Base-by-base conservation (phyloP, 2,888 invertebrate genomes). In the Hololepta plana region DNA sequence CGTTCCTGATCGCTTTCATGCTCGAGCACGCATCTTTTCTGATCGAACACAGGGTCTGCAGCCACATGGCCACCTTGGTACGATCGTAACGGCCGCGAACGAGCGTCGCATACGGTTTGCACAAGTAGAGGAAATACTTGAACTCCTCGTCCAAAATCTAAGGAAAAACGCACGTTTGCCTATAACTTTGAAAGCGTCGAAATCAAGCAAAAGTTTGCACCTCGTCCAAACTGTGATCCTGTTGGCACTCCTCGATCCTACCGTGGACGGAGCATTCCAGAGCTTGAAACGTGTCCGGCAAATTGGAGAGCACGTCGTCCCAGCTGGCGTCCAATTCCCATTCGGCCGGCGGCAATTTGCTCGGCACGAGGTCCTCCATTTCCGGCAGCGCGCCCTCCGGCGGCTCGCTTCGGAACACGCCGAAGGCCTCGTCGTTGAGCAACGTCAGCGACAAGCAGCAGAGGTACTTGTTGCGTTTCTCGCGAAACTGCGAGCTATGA, bases 1-100 rank as follows among this genome's bases (percentile, higher is more conserved):
- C 63, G 37, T 65, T 64, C 10, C 64, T 45, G n/a, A 63, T 49
- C 2, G 55, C 58, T 36, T 59, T 59, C 57, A 62, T 59, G 19
- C 51, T 49, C 1, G 55, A 50, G 37, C 64, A 63, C 2, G 46
- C 35, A 2, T 41, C 41, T 7, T 51, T 51, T 10, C 52, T 46
- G 12, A 64, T 49, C 4, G 56, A 50, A 22, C 60, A 60, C 3
- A 65, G 42, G n/a, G 51, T 51, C 39, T 60, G 59, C 14, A 63
- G 40, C 64, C 64, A 65, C 3, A 54, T 44, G 2, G 57, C 57
- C 2, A 55, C 55, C 32, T 53, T 49, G 0, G 55, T 53, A 20
- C 55, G 47, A 15, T 62, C 59, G 10, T 51, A 47, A 2, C 53
- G 43, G 23, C 47, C 46, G 1, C 44, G 42, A 26, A 64, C 41